Evolutionary conservation across 64 coral and sea anemone genomes (phyloP), one percentile per base, ranked within the genome.

Genomic region (Porites australiensis): DNA sequence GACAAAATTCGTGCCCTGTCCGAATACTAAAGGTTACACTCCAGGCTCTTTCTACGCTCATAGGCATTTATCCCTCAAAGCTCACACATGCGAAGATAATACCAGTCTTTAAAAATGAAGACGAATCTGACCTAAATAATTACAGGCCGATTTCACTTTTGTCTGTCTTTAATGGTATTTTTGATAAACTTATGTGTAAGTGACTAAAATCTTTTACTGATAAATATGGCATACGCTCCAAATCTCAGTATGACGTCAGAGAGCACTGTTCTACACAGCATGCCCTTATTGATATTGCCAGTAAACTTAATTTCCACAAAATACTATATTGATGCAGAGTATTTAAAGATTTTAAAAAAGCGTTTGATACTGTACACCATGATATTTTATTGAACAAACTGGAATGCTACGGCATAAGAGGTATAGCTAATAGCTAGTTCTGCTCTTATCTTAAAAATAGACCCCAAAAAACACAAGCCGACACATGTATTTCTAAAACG

Each of bases 1-100:
- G 64, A 18, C 64, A 19, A n/a, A 19, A 67, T 3, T 67, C 64
- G 4, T 67, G 64, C 64, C 64, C 64, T 15, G 8, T 67, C 64
- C 64, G 19, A 67, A 67, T 67, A 5, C 64, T 67, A 67, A 67
- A 67, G 64, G 64, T 16, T 67, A n/a, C 64, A 67, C 20, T 14
- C 16, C 64, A 67, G 64, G 20, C 64, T 67, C 64, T 67, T 19
- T 67, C 64, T 19, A n/a, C 20, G 15, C 64, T 4, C 15, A 67
- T 14, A 16, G 64, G 64, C 64, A 67, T 67, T 67, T 67, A 67
- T 67, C 64, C 64, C 64, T 67, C 64, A 67, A 67, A 67, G 64
- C 64, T 67, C 64, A 0, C 15, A 67, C 64, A 67, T 67, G 13
- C 9, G 20, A 67, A 15, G 20, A 67, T 67, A 13, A 66, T 14